A percentile compares a stretch with the other conserved stretches of the same genome.
These are phyloP conservation scores for Diadumene lineata DNA, from an alignment of 92 coral and sea anemone species.

Conservation along the genomic window DNA sequence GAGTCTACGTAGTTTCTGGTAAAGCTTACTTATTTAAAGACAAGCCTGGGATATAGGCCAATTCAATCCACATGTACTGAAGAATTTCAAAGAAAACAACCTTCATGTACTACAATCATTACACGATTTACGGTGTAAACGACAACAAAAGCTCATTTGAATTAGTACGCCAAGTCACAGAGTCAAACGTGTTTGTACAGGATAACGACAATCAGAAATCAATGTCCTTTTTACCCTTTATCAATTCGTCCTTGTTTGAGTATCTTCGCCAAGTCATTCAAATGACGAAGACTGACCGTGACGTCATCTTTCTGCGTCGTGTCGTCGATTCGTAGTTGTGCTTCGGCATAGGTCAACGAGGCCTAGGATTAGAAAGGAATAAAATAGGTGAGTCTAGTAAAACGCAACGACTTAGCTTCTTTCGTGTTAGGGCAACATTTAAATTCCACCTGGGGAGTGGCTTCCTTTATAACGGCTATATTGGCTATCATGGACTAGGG, in stretches of 20 bases:
- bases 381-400: neutral
- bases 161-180: neutral
- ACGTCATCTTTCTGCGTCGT: conserved; percentile 76
- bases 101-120: conserved; percentile 2
- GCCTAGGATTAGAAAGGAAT: conserved; percentile 41
- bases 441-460: too few relatives aligned
- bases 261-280: conserved; percentile 90
- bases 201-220: neutral
- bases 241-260: conserved; percentile 79
- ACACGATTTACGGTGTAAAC: neutral
- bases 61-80: too few relatives aligned
- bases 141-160: neutral
- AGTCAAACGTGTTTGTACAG: neutral
- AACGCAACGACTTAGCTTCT: too few relatives aligned
- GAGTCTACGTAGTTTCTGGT: too few relatives aligned
- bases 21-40: too few relatives aligned
- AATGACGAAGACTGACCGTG: conserved; percentile 71
- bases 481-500: too few relatives aligned
- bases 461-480: too few relatives aligned
- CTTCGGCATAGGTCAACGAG: conserved; percentile 93
- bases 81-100: too few relatives aligned
- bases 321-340: conserved; percentile 96
- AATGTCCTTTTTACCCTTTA: conserved; percentile 63
- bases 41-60: too few relatives aligned
- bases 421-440: too few relatives aligned